Percentiles rank a stretch among this genome's conserved stretches.
These are phyloP conservation scores for Acrobasis repandana DNA, from an alignment of 2,888 invertebrate species.

Conservation along the genomic window DNA sequence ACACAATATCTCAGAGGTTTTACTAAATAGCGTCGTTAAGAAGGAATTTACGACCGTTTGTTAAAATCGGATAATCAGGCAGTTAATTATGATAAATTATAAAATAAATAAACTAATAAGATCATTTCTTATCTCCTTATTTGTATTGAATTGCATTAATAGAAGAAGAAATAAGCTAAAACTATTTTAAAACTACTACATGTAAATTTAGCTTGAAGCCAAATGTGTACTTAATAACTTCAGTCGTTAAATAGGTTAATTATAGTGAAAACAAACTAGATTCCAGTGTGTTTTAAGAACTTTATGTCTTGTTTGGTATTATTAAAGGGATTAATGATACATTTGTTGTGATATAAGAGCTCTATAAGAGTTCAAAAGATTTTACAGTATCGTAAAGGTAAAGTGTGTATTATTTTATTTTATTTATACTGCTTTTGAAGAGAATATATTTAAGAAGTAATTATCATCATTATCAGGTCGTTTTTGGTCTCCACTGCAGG, in stretches of 20 bases:
- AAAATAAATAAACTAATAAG: too few relatives aligned
- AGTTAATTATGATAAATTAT: background rate
- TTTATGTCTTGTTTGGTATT: constrained; percentile 7
- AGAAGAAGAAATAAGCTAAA: too few relatives aligned
- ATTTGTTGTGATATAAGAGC: background rate
- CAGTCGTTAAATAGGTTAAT: constrained; percentile 4
- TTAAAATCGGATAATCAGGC: background rate
- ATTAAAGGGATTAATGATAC: constrained; percentile 10
- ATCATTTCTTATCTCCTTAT: too few relatives aligned
- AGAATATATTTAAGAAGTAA: too few relatives aligned
- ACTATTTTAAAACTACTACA: too few relatives aligned
- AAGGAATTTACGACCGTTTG: constrained; percentile 5
- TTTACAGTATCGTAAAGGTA: too few relatives aligned
- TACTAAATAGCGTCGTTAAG: constrained; percentile 3
- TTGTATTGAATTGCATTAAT: too few relatives aligned
- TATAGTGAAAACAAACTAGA: background rate
- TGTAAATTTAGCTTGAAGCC: constrained; percentile 6
- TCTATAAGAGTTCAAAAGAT: background rate
- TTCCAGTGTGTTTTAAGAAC: background rate
- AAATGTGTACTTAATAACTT: constrained; percentile 4
- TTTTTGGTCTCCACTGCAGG: too few relatives aligned
- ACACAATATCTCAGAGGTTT: constrained; percentile 10
- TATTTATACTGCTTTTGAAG: too few relatives aligned
- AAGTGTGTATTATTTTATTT: too few relatives aligned
- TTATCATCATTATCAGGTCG: too few relatives aligned